phyloP scores from a whole-genome alignment of 2,797 vertebrate species.

The Melanotaenia trifasciata region DNA sequence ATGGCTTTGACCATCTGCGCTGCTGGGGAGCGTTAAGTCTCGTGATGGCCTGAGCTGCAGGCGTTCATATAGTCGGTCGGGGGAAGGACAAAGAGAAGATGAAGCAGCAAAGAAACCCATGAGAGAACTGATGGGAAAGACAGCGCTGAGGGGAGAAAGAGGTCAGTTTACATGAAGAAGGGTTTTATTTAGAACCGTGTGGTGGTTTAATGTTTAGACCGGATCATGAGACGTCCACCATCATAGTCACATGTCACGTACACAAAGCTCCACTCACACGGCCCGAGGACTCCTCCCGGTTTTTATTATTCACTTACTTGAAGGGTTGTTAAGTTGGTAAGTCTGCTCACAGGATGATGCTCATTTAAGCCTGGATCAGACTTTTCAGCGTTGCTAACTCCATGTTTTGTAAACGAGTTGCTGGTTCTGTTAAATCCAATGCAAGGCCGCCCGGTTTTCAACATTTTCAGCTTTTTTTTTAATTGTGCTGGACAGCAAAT shows the following conservation, averaged over 20 bases:
- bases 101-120: background rate
- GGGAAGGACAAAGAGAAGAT: background rate
- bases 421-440: no score
- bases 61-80: background rate
- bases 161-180: constrained; percentile 2
- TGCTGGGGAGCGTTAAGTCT: background rate
- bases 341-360: background rate
- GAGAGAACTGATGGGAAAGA: background rate
- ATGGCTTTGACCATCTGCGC: no score
- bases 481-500: no score
- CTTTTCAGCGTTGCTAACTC: no score
- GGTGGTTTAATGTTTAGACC: constrained; percentile 24
- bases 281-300: constrained; percentile 9
- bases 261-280: constrained; percentile 22
- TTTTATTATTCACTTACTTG: background rate
- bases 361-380: background rate
- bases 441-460: no score
- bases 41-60: constrained; percentile 20
- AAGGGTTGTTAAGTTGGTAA: background rate
- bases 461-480: no score
- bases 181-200: constrained; percentile 13
- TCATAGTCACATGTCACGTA: constrained; percentile 44
- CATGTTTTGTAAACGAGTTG: no score
- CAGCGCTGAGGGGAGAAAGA: background rate
- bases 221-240: constrained; percentile 53